Conservation (phyloP, 2,113 vertebrate genomes). For the Salminus brasiliensis region DNA sequence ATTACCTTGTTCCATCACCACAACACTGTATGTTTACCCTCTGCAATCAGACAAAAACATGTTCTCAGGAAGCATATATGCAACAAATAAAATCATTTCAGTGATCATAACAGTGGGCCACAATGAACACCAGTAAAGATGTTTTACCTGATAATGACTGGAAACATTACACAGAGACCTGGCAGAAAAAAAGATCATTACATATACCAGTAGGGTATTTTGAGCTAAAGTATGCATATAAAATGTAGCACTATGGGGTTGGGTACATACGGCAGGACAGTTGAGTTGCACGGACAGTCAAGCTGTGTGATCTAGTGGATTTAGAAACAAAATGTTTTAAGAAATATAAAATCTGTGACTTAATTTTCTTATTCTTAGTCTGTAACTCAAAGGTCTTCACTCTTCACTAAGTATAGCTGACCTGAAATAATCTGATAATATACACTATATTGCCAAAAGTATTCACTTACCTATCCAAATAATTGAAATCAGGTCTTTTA, state of each 20-base stretch:
- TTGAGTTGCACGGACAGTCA: not conserved
- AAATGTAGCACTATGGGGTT: not conserved
- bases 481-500: too few species aligned
- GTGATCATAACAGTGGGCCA: not conserved
- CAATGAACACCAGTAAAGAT: not conserved
- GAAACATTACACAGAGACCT: slow-evolving; percentile 32
- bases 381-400: too few species aligned
- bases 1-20: slow-evolving; percentile 55
- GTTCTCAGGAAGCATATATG: not conserved
- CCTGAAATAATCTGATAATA: not conserved
- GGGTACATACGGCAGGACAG: slow-evolving; percentile 2
- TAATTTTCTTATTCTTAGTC: too few species aligned
- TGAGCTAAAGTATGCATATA: not conserved
- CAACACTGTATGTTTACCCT: slow-evolving; percentile 60
- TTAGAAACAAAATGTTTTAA: not conserved
- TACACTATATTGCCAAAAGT: too few species aligned
- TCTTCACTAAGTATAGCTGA: too few species aligned
- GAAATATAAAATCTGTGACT: not conserved
- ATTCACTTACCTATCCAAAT: too few species aligned
- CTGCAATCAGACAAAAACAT: slow-evolving; percentile 50
- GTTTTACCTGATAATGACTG: slow-evolving; percentile 29
- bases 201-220: not conserved
- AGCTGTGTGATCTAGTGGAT: slow-evolving; percentile 10
- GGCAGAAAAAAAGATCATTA: not conserved
- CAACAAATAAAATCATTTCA: not conserved